Conservation (phyloP, 1,140 invertebrate species). For the Diachasma alloeum region DNA sequence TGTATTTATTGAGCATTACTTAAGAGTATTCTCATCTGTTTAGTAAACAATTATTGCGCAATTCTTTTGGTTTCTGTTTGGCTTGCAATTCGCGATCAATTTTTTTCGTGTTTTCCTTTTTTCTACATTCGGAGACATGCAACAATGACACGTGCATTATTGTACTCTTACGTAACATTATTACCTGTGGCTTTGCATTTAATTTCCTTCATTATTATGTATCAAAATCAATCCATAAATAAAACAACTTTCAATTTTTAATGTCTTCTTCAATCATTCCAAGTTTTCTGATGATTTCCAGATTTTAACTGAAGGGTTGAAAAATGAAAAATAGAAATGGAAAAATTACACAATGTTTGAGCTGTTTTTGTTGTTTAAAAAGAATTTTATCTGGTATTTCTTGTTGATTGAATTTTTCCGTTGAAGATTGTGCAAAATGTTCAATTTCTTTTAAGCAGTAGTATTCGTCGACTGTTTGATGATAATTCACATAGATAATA, state of each 20-base stretch:
- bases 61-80: background rate
- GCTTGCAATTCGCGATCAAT: background rate
- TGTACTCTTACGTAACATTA: conserved; percentile 20
- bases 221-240: background rate
- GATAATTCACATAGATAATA: too few relatives aligned
- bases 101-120: background rate
- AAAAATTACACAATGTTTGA: too few relatives aligned
- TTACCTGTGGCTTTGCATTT: conserved; percentile 22
- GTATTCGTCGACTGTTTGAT: too few relatives aligned
- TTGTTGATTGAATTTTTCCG: too few relatives aligned
- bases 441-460: too few relatives aligned
- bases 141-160: background rate
- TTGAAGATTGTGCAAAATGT: too few relatives aligned
- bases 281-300: too few relatives aligned
- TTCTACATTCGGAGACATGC: conserved; percentile 4
- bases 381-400: too few relatives aligned
- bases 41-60: background rate
- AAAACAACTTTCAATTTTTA: background rate
- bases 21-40: background rate
- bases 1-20: background rate
- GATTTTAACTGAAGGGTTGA: background rate
- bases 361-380: too few relatives aligned
- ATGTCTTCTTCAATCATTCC: background rate
- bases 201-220: conserved; percentile 3
- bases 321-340: too few relatives aligned